A percentile compares a stretch with the other conserved stretches of the same genome.
Evolutionary conservation across 2,797 vertebrate species (phyloP).

Genomic region (Hylomyscus alleni): DNA sequence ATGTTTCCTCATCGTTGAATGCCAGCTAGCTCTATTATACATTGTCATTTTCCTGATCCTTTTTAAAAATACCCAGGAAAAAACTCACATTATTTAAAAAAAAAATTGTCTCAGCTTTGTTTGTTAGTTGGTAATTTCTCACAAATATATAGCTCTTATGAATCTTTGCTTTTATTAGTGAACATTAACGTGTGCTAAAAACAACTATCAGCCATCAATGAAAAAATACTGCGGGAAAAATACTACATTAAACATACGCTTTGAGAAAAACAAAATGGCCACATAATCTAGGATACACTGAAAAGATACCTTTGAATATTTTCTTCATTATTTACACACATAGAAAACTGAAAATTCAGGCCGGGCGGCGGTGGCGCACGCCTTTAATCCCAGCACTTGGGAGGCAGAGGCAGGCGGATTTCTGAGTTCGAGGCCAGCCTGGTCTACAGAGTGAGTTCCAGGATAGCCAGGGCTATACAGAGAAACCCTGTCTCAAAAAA

Average conservation of each 20-base stretch:
- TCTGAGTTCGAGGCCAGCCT: too few relatives aligned
- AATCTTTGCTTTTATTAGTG: constrained; percentile 15
- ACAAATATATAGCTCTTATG: constrained; percentile 58
- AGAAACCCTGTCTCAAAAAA: too few relatives aligned
- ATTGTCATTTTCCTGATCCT: background rate
- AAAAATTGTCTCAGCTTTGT: background rate
- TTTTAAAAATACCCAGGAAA: background rate
- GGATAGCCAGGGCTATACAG: too few relatives aligned
- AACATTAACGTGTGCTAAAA: constrained; percentile 50
- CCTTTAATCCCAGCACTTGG: too few relatives aligned
- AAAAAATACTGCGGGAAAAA: background rate
- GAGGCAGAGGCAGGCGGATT: too few relatives aligned
- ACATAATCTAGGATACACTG: background rate
- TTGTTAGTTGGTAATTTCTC: constrained; percentile 4
- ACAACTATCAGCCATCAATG: constrained; percentile 25
- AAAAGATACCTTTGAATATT: constrained; percentile 35
- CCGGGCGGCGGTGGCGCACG: too few relatives aligned
- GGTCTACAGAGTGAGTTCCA: too few relatives aligned
- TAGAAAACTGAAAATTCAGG: constrained; percentile 17
- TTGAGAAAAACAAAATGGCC: constrained; percentile 21
- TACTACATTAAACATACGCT: background rate
- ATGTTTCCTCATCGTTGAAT: background rate
- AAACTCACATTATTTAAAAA: constrained; percentile 28
- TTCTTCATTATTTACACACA: constrained; percentile 33
- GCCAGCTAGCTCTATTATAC: background rate